Percentiles rank a stretch among this genome's conserved stretches.
Evolutionary conservation across 2,113 vertebrate genomes (phyloP).

Genomic region (Melanocharis versteri): DNA sequence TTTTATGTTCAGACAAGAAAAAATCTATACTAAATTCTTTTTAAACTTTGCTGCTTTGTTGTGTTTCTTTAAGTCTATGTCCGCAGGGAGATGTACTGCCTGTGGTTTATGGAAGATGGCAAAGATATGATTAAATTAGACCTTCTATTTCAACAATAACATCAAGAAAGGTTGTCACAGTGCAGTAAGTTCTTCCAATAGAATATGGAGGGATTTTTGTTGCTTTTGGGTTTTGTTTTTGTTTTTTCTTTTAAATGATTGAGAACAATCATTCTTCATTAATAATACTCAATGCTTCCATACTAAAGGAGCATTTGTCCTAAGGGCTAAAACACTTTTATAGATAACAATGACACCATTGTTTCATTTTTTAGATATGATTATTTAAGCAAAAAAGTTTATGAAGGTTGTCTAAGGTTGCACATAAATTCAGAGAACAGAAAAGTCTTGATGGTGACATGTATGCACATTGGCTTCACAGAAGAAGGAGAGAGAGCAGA

Average conservation of each 20-base stretch:
- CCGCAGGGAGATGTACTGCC: not conserved
- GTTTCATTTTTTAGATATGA: not conserved
- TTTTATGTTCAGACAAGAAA: conserved; percentile 26
- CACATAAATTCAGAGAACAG: not conserved
- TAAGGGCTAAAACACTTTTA: not conserved
- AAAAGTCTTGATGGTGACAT: not conserved
- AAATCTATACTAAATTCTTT: conserved; percentile 58
- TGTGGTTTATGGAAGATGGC: not conserved
- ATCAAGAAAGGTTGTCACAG: not conserved
- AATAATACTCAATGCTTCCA: not conserved
- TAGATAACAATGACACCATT: accelerated
- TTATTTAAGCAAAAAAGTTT: not conserved
- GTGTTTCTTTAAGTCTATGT: conserved; percentile 1
- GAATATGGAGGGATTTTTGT: accelerated
- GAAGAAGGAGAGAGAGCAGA: not conserved
- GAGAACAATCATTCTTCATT: not conserved
- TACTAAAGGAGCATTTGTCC: accelerated
- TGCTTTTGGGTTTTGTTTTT: accelerated
- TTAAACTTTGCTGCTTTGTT: conserved; percentile 20
- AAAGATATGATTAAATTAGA: conserved; percentile 8
- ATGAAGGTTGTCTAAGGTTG: not conserved
- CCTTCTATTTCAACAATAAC: not conserved
- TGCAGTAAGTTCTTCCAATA: not conserved
- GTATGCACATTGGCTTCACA: not conserved
- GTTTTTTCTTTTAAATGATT: not conserved